phyloP scores from a whole-genome alignment of 2,113 vertebrate species.

The Lichenostomus cassidix region DNA sequence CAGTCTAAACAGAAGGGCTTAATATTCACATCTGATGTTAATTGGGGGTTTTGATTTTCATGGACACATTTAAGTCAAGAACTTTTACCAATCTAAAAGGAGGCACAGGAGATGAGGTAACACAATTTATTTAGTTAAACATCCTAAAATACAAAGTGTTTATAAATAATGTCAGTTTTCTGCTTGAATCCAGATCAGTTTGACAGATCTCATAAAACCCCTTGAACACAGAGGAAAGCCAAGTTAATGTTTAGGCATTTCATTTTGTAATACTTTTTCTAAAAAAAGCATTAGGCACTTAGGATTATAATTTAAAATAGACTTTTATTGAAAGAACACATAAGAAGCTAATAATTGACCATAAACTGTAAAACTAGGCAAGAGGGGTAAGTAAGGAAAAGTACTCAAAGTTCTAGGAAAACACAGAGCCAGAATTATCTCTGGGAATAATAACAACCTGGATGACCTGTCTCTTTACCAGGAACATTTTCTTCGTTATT shows the following conservation, averaged over 20 bases:
- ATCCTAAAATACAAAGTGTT: neutral
- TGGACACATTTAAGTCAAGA: neutral
- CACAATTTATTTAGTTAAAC: neutral
- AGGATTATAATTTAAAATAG: neutral
- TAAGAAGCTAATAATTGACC: neutral
- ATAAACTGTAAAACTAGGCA: neutral
- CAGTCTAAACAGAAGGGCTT: neutral
- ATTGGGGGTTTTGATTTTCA: neutral
- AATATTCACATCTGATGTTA: neutral
- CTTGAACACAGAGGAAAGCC: neutral
- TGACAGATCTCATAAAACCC: neutral
- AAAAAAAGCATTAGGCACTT: too few species aligned
- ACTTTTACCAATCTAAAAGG: neutral
- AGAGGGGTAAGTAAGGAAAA: neutral
- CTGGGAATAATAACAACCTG: neutral
- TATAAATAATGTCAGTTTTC: neutral
- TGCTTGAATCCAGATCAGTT: neutral
- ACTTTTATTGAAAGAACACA: neutral
- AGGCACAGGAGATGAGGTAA: neutral
- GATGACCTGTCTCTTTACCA: neutral
- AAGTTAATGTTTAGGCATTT: neutral
- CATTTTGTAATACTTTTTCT: neutral
- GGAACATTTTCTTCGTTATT: neutral
- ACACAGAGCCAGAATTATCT: neutral
- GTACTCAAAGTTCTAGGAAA: neutral